These are phyloP conservation scores for Hemicrepidius hirtus DNA, from an alignment of 2,888 invertebrate species.

Conservation along the genomic window DNA sequence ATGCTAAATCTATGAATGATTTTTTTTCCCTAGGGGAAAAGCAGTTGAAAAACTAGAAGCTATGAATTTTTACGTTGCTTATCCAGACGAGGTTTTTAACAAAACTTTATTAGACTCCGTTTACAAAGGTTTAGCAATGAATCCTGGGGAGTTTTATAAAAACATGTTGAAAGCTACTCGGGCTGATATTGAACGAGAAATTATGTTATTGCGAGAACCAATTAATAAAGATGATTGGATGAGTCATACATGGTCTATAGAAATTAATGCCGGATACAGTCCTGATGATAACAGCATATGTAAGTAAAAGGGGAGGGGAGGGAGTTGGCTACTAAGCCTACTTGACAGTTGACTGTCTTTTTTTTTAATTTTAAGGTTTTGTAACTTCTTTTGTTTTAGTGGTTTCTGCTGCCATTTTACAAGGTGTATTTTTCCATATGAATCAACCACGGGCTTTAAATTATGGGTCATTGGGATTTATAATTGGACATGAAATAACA, in stretches of 20 bases:
- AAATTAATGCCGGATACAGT: constrained; percentile 15
- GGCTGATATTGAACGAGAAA: constrained; percentile 10
- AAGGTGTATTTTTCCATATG: constrained; percentile 13
- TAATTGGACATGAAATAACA: constrained; percentile 16
- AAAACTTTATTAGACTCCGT: constrained; percentile 2
- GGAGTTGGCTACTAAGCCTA: too few relatives aligned
- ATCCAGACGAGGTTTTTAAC: constrained; percentile 12
- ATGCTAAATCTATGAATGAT: not conserved
- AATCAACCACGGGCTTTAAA: constrained; percentile 11
- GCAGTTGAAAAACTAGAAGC: constrained; percentile 11
- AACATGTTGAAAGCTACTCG: not conserved
- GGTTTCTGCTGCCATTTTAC: constrained; percentile 7
- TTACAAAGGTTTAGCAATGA: constrained; percentile 2
- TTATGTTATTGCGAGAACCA: not conserved
- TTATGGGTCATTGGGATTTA: constrained; percentile 14
- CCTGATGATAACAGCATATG: constrained; percentile 10
- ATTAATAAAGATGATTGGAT: constrained; percentile 4
- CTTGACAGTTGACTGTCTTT: too few relatives aligned
- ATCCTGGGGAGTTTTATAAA: constrained; percentile 14
- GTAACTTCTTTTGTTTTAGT: not conserved
- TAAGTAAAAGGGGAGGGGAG: too few relatives aligned
- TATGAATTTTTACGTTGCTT: constrained; percentile 6
- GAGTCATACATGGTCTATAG: constrained; percentile 2
- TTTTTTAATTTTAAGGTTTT: too few relatives aligned
- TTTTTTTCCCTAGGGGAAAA: not conserved